phyloP scores from a whole-genome alignment of 2,888 invertebrate genomes.

The Plagodis pulveraria region DNA sequence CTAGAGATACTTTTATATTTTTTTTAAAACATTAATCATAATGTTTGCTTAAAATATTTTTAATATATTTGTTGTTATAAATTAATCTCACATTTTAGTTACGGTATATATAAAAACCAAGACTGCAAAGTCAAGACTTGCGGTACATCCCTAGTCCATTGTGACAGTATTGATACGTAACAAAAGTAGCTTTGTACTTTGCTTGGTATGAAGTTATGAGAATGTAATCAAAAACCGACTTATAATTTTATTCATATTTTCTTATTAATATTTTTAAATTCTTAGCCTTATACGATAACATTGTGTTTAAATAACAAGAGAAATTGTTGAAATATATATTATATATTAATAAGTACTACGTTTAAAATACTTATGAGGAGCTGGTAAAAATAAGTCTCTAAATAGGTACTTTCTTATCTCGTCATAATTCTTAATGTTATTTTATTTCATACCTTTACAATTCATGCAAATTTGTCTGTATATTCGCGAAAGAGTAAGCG shows the following conservation, averaged over 20 bases:
- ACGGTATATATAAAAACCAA: neutral
- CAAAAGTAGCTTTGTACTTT: slow-evolving; percentile 3
- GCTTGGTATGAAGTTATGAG: slow-evolving; percentile 20
- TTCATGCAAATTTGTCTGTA: too few species aligned
- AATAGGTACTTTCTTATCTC: too few species aligned
- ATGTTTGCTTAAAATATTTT: neutral
- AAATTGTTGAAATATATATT: neutral
- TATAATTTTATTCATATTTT: slow-evolving; percentile 27
- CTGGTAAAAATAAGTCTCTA: too few species aligned
- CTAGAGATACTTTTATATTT: too few species aligned
- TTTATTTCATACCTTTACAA: too few species aligned
- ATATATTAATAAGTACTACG: too few species aligned
- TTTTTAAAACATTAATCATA: neutral
- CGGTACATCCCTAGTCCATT: slow-evolving; percentile 5
- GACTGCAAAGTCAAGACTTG: slow-evolving; percentile 7
- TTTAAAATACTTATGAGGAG: too few species aligned
- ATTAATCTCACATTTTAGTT: neutral
- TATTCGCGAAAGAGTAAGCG: too few species aligned
- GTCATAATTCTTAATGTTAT: too few species aligned
- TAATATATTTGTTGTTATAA: neutral
- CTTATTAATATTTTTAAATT: slow-evolving; percentile 23
- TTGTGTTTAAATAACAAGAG: slow-evolving; percentile 4
- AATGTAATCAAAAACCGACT: slow-evolving; percentile 6
- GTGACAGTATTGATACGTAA: slow-evolving; percentile 24
- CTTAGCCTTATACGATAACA: slow-evolving; percentile 16